Evolutionary conservation across 2,113 vertebrate genomes (phyloP), one percentile per base, ranked within the genome.

Genomic region (Macroglossus sobrinus): DNA sequence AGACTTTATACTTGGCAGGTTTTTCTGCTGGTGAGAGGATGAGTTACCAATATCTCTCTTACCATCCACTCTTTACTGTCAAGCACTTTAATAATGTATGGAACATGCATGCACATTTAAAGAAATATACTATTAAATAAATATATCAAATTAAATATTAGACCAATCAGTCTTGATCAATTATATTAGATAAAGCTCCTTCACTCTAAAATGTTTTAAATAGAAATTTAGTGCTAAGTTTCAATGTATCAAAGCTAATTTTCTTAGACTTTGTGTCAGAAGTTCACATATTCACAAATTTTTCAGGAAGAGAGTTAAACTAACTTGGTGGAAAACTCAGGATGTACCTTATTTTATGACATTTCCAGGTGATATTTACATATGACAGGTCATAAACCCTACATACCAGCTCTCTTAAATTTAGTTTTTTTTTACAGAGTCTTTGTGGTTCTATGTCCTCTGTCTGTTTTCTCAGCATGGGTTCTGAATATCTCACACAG

Each of bases 281-380:
- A 69, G 11, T 33, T 69, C 45, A 76, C 50, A 50, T 33, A 72
- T 79, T 91, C 75, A 75, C 38, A 84, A 35, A 72, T 61, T 82
- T 94, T 81, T 71, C 26, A 30, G 30, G 28, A 47, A 88, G 45
- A 96, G 16, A 64, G 45, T 50, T 45, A 76, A 53, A n/a, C 55
- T 57, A 63, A 68, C 3, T 89, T 89, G 26, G 40, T 26, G 5
- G 35, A 30, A n/a, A 35, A n/a, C 64, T 95, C 69, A 80, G 38
- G 64, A 80, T 57, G 14, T 40, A 13, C 33, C 63, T 81, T 57
- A 4, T 50, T 66, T 72, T 61, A 38, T 63, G 84, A 76, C 43
- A 85, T 88, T 93, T 88, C 33, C 53, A 66, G 68, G 53, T 53
- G 71, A 78, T 38, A 91, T 89, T 97, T 92, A 74, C 38, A n/a